Evolutionary conservation across 2,888 invertebrate genomes (phyloP), one percentile per base, ranked within the genome.

Genomic region (Spilarctia lutea): DNA sequence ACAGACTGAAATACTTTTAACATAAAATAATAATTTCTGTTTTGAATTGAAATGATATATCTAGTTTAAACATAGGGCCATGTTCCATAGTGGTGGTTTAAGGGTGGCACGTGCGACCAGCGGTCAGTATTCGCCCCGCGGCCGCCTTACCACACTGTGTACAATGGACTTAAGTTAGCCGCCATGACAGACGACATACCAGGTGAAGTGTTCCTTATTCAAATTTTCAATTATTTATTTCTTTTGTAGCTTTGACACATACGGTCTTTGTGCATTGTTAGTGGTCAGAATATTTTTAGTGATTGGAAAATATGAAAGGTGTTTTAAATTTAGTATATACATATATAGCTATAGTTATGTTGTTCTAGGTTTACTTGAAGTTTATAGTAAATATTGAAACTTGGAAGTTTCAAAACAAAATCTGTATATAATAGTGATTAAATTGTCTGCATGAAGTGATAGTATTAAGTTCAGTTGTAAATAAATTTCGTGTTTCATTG

Each of bases 101-200:
- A 82, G 87, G 87, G 89, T 89, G 92, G 91, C 87, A 84, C 89
- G 91, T 91, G 89, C 85, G 85, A 82, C 83, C 89, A 90, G 87
- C 89, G 95, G 95, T 94, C 95, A 95, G 95, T 94, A 85, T 85
- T 88, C 89, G 91, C 89, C 90, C 87, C 89, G 93, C 93, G 92
- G 89, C 89, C 93, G 91, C 75, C 85, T 81, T 11, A 65, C 76
- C 71, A 65, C 73, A 74, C 68, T 86, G 90, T 88, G 90, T 88
- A 87, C 87, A 89, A 92, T 92, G 92, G 87, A 83, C 80, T 82
- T 81, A 75, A 77, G 75, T 67, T 76, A 70, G 74, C 75, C 78
- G 79, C 85, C 83, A 85, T 85, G 85, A 84, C 85, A 78, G 95
- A 95, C 85, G 95, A 95, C 82, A 95, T 95, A 88, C 95, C 95